phyloP scores from a whole-genome alignment of 2,797 vertebrate genomes.

The Delichon dasypus region DNA sequence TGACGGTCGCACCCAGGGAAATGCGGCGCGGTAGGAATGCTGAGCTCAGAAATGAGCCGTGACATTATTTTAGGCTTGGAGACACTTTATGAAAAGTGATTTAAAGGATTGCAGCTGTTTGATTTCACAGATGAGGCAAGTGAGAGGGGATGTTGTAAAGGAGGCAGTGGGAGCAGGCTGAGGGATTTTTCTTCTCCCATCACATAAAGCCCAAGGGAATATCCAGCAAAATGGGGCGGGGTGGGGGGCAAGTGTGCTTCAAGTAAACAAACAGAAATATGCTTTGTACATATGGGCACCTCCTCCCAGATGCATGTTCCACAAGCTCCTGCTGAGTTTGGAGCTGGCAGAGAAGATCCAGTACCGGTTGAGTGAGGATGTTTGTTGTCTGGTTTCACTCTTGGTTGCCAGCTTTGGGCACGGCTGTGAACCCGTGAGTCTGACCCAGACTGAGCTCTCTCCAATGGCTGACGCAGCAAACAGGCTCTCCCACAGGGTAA shows the following conservation, averaged over 20 bases:
- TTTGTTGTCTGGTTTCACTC: slow-evolving; percentile 16
- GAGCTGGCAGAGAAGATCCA: background rate
- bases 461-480: background rate
- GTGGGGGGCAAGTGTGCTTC: background rate
- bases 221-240: background rate
- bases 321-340: background rate
- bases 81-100: slow-evolving; percentile 49
- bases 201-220: background rate
- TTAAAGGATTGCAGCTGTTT: slow-evolving; percentile 53
- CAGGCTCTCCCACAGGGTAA: background rate
- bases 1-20: slow-evolving; percentile 48
- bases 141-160: background rate
- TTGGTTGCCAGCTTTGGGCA: background rate
- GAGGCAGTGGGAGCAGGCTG: background rate
- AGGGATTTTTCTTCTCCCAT: background rate
- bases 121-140: slow-evolving; percentile 43
- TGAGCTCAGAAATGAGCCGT: slow-evolving; percentile 67
- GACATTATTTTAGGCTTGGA: slow-evolving; percentile 73
- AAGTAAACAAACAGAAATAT: background rate
- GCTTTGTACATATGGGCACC: background rate
- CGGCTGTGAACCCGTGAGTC: background rate
- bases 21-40: slow-evolving; percentile 7
- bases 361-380: background rate
- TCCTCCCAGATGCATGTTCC: background rate
- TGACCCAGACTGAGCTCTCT: background rate